phyloP scores from a whole-genome alignment of 2,888 invertebrate species.

The Thumatha senex region DNA sequence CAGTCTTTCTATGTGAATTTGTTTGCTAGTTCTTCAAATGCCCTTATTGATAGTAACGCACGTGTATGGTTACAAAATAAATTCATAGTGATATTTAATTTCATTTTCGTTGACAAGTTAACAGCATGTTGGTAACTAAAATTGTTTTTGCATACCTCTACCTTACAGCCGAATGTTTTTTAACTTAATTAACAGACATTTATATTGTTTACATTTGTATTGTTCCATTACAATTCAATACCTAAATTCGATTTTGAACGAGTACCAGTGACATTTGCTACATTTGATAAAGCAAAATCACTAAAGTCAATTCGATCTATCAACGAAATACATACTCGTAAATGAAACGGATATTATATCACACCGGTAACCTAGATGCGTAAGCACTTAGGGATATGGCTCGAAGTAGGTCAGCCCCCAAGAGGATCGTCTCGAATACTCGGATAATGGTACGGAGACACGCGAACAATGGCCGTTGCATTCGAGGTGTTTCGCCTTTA shows the following conservation, averaged over 20 bases:
- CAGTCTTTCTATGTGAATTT: slow-evolving; percentile 60
- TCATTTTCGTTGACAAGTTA: too few species aligned
- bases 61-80: neutral
- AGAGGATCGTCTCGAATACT: slow-evolving; percentile 52
- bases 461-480: slow-evolving; percentile 59
- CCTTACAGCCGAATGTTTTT: neutral
- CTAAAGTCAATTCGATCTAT: slow-evolving; percentile 5
- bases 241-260: too few species aligned
- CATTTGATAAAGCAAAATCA: neutral
- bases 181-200: too few species aligned
- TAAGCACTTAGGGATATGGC: slow-evolving; percentile 72
- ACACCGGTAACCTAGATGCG: slow-evolving; percentile 75
- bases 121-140: too few species aligned
- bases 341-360: slow-evolving; percentile 39
- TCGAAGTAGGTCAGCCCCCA: slow-evolving; percentile 70
- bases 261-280: slow-evolving; percentile 2
- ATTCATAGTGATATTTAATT: neutral
- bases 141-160: too few species aligned
- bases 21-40: slow-evolving; percentile 5
- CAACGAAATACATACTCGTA: slow-evolving; percentile 25
- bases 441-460: slow-evolving; percentile 63
- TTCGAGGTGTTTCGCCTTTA: slow-evolving; percentile 41
- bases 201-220: too few species aligned
- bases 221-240: neutral
- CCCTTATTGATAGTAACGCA: neutral